These are phyloP conservation scores for Dendrolimus houi DNA, from an alignment of 2,888 invertebrate genomes.

Conservation along the genomic window DNA sequence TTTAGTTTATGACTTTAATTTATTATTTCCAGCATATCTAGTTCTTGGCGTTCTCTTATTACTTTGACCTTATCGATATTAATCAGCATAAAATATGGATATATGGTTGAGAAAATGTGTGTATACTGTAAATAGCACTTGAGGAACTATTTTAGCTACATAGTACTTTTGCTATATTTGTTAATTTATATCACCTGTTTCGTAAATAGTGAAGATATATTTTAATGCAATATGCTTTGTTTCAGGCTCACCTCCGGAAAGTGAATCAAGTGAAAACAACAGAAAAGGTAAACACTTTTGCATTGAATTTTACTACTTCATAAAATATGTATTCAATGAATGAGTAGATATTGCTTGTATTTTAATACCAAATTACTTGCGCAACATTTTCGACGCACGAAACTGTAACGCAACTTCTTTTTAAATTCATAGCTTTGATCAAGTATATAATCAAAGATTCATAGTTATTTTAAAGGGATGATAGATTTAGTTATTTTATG, in stretches of 20 bases:
- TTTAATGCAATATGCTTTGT: slow-evolving; percentile 22
- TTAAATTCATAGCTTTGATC: too few relatives aligned
- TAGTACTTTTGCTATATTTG: not conserved
- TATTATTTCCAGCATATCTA: not conserved
- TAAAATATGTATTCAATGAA: slow-evolving; percentile 23
- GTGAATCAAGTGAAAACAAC: slow-evolving; percentile 53
- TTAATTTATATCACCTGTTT: too few relatives aligned
- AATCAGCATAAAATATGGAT: not conserved
- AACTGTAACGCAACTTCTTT: slow-evolving; percentile 27
- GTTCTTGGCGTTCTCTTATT: not conserved
- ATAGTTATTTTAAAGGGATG: too few relatives aligned
- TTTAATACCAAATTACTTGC: slow-evolving; percentile 47
- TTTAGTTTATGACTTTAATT: not conserved
- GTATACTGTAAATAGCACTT: not conserved
- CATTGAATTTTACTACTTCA: slow-evolving; percentile 8
- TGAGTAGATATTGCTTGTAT: slow-evolving; percentile 8
- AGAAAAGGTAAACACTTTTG: slow-evolving; percentile 53
- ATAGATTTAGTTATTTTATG: too few relatives aligned
- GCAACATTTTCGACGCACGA: slow-evolving; percentile 12
- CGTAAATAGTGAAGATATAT: not conserved
- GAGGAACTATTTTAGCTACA: not conserved
- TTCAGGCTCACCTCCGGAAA: slow-evolving; percentile 61
- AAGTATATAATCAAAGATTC: too few relatives aligned
- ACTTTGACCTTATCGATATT: not conserved
- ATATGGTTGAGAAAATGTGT: not conserved